Percentiles rank a stretch among this genome's conserved stretches.
Evolutionary conservation across 1,140 invertebrate species (phyloP).

Genomic region (Temnothorax curvispinosus): DNA sequence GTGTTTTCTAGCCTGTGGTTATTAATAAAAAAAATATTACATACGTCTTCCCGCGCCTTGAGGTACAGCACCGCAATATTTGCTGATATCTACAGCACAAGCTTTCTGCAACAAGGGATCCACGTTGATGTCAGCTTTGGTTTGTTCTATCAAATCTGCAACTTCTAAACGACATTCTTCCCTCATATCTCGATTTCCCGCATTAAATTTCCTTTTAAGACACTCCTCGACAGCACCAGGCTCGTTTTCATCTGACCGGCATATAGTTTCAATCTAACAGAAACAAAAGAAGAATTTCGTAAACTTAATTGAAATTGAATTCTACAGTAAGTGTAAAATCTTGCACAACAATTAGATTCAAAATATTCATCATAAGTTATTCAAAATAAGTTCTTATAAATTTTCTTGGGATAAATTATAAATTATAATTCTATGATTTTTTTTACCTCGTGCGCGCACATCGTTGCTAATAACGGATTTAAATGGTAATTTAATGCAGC

Average conservation of each 20-base stretch:
- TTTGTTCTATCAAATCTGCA: constrained; percentile 92
- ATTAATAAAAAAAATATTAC: constrained; percentile 72
- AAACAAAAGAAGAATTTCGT: not conserved
- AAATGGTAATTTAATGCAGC: constrained; percentile 94
- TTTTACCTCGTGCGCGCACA: constrained; percentile 89
- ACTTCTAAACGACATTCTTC: constrained; percentile 92
- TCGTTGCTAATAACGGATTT: constrained; percentile 92
- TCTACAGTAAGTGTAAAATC: not conserved
- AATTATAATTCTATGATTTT: constrained; percentile 13
- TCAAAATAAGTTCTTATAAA: not conserved
- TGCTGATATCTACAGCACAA: constrained; percentile 92
- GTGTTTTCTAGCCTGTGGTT: not conserved
- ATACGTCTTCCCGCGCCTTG: constrained; percentile 95
- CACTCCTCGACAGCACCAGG: constrained; percentile 93
- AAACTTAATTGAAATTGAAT: constrained; percentile 2
- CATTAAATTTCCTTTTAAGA: constrained; percentile 91
- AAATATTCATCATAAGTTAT: not conserved
- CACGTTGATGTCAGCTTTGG: constrained; percentile 93
- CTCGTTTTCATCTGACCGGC: constrained; percentile 82
- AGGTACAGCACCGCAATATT: constrained; percentile 93
- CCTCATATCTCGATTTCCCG: constrained; percentile 89
- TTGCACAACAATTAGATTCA: not conserved
- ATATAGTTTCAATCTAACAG: constrained; percentile 81
- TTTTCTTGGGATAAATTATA: not conserved
- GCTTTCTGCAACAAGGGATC: constrained; percentile 93